Base-by-base conservation (phyloP, 2,113 vertebrate genomes). In the Canis aureus region DNA sequence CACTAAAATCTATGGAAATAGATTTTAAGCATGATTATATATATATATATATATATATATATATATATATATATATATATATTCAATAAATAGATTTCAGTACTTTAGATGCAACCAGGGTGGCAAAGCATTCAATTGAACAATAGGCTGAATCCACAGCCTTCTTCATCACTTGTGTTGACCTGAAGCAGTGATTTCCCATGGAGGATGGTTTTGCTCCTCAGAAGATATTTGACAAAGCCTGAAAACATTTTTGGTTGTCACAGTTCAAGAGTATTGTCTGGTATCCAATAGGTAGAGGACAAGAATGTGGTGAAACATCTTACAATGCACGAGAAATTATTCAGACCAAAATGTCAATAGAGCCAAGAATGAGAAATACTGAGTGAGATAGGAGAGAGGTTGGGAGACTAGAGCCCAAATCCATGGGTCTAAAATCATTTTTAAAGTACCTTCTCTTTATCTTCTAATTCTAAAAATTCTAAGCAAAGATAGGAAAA, bases 181-280 rank as follows among this genome's bases (percentile, higher is more conserved):
- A 59, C 4, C 22, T 5, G 43, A 22, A 32, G 12, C 7, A 35
- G 60, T 51, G 4, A 59, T 57, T 57, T 71, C 62, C 66, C 64
- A n/a, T 4, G 10, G 69, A 10, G 10, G 35, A 55, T 0, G 8
- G 3, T 35, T 82, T 59, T 29, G 2, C 2, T 12, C 17, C 51
- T 74, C 20, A 32, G 16, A 38, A 7, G 49, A 79, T 22, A 25
- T 20, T 89, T 29, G 32, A 11, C 20, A 82, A 79, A 94, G 2
- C 59, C 25, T 89, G 53, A 53, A 66, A 81, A 53, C 1, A 73
- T 2, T 19, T 93, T 84, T 73, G 8, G 8, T 15, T 43, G 15
- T 89, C 35, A 29, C 20, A 66, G 5, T 83, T 79, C 43, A 29
- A 13, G 2, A 5, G 23, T 29, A 35, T n/a, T 76, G 19, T 62